These are phyloP conservation scores for Chelonus insularis DNA, from an alignment of 1,140 invertebrate species.

Conservation along the genomic window DNA sequence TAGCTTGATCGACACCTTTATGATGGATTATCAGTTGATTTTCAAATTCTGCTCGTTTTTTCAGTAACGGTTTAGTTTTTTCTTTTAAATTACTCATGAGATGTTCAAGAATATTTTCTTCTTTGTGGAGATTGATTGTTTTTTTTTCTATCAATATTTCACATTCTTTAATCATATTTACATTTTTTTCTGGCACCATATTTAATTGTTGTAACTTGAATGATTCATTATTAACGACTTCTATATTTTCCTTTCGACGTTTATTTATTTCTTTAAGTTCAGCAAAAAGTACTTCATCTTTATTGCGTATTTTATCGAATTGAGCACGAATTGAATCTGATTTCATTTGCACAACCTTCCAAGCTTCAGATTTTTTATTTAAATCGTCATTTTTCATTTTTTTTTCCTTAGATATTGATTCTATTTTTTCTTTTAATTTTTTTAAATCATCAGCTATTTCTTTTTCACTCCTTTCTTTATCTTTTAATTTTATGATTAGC, in stretches of 20 bases:
- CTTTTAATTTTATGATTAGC: constrained; percentile 51
- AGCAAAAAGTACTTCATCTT: constrained; percentile 66
- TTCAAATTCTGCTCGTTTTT: constrained; percentile 60
- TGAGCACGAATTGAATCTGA: constrained; percentile 57
- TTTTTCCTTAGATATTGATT: constrained; percentile 62
- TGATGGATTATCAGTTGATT: constrained; percentile 70
- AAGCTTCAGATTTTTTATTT: constrained; percentile 64
- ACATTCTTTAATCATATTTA: constrained; percentile 72
- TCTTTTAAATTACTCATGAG: constrained; percentile 69
- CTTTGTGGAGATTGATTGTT: constrained; percentile 58
- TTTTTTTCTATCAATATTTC: constrained; percentile 63
- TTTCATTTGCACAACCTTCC: constrained; percentile 46
- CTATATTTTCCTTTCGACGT: constrained; percentile 67
- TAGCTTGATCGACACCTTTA: constrained; percentile 73
- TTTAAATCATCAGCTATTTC: constrained; percentile 63
- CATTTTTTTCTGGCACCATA: constrained; percentile 71
- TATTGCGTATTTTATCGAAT: constrained; percentile 65
- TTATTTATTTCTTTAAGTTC: constrained; percentile 68
- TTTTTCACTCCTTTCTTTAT: constrained; percentile 57
- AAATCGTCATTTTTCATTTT: constrained; percentile 60
- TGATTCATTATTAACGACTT: no score
- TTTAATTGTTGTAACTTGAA: constrained; percentile 68
- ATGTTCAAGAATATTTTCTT: constrained; percentile 60
- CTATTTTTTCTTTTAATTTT: constrained; percentile 60
- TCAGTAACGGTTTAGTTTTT: constrained; percentile 63